Percentiles rank a stretch among this genome's conserved stretches.
phyloP scores from a whole-genome alignment of 2,797 vertebrate genomes.

The Anguilla anguilla region DNA sequence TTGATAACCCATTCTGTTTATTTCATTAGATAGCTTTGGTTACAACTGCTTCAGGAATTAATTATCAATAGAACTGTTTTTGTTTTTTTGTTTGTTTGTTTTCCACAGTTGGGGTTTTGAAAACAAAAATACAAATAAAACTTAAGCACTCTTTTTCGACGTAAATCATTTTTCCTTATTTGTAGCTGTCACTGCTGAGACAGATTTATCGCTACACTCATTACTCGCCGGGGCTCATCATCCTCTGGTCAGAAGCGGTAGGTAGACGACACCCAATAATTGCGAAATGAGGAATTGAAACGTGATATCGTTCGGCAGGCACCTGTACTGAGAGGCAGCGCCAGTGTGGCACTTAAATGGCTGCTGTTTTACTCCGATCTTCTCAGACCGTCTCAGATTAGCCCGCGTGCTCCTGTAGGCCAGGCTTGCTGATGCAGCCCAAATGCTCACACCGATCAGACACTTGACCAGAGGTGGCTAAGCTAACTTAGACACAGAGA shows the following conservation, averaged over 20 bases:
- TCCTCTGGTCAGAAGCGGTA: background rate
- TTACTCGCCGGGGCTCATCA: background rate
- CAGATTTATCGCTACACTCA: background rate
- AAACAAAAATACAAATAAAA: background rate
- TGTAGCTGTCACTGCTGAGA: background rate
- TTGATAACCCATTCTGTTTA: background rate
- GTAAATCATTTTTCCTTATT: background rate
- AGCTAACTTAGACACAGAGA: background rate
- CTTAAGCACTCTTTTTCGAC: background rate
- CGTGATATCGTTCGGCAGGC: background rate
- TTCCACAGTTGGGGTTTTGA: background rate
- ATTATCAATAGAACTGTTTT: background rate
- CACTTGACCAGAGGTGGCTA: background rate
- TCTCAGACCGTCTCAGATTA: background rate
- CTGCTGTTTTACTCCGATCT: background rate
- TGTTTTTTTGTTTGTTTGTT: too few species aligned
- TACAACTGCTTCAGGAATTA: background rate
- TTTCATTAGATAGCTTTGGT: background rate
- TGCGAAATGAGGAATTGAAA: background rate
- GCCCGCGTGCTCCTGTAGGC: background rate
- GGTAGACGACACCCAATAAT: background rate
- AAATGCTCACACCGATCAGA: conserved; percentile 14
- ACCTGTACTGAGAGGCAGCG: background rate
- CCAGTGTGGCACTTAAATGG: background rate
- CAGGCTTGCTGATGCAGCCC: background rate